These are phyloP conservation scores for Bagarius yarrelli DNA, from an alignment of 2,113 vertebrate species.

Conservation along the genomic window DNA sequence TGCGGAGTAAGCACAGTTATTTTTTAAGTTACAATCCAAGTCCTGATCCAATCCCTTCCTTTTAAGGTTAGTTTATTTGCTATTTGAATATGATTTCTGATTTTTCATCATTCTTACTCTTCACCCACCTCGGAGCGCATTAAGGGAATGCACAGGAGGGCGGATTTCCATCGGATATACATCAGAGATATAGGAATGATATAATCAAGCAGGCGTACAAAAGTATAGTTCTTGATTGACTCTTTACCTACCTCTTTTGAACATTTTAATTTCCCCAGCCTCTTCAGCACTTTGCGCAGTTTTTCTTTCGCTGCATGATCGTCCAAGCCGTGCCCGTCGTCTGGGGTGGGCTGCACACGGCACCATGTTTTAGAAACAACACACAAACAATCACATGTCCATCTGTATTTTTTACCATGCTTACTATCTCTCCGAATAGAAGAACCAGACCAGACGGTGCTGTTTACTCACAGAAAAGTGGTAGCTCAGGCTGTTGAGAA, in stretches of 20 bases:
- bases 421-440: too few species aligned
- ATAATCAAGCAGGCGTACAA: neutral
- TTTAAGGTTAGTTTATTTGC: neutral
- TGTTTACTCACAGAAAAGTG: too few species aligned
- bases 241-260: slow-evolving; percentile 77
- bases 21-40: too few species aligned
- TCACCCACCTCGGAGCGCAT: neutral
- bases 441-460: too few species aligned
- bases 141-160: neutral
- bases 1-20: too few species aligned
- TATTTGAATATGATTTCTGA: neutral
- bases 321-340: slow-evolving; percentile 76
- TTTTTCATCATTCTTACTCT: neutral
- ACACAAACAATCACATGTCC: neutral
- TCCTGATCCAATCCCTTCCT: neutral
- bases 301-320: slow-evolving; percentile 82
- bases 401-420: too few species aligned
- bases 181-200: neutral
- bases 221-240: neutral
- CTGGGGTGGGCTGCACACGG: slow-evolving; percentile 74
- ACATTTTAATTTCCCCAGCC: slow-evolving; percentile 88
- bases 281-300: slow-evolving; percentile 86
- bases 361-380: neutral
- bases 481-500: too few species aligned
- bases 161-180: neutral